phyloP scores from a whole-genome alignment of 2,797 vertebrate species.

The Psittacula derbiana region DNA sequence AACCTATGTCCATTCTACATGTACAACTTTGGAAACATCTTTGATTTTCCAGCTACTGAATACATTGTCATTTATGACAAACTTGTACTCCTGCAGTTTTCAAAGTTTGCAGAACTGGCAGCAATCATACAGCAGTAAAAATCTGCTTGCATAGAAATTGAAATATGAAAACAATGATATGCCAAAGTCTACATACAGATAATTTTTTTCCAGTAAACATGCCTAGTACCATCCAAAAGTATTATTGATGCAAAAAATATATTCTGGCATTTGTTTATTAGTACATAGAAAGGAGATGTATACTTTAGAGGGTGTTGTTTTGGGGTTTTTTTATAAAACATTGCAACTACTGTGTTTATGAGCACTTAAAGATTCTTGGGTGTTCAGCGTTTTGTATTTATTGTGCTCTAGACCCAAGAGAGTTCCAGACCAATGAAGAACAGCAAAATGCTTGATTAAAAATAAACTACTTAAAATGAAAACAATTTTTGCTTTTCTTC shows the following conservation, averaged over 20 bases:
- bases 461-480: conserved; percentile 47
- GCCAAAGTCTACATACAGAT: conserved; percentile 15
- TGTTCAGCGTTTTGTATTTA: conserved; percentile 53
- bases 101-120: conserved; percentile 47
- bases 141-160: conserved; percentile 19
- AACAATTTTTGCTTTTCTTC: conserved; percentile 3
- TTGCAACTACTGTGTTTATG: conserved; percentile 50
- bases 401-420: conserved; percentile 18
- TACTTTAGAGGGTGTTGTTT: neutral
- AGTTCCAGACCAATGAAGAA: conserved; percentile 41
- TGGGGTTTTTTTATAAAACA: neutral
- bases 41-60: neutral
- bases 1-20: neutral
- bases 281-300: conserved; percentile 1
- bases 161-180: conserved; percentile 47
- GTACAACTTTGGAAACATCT: neutral
- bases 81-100: neutral
- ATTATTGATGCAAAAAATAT: conserved; percentile 34
- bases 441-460: conserved; percentile 45
- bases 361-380: conserved; percentile 30
- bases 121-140: conserved; percentile 32
- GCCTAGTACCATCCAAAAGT: neutral
- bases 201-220: neutral
- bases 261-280: conserved; percentile 37
- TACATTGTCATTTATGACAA: neutral